Percentiles rank a stretch among this genome's conserved stretches.
Evolutionary conservation across 2,113 vertebrate genomes (phyloP).

Genomic region (Mionectes macconnelli): DNA sequence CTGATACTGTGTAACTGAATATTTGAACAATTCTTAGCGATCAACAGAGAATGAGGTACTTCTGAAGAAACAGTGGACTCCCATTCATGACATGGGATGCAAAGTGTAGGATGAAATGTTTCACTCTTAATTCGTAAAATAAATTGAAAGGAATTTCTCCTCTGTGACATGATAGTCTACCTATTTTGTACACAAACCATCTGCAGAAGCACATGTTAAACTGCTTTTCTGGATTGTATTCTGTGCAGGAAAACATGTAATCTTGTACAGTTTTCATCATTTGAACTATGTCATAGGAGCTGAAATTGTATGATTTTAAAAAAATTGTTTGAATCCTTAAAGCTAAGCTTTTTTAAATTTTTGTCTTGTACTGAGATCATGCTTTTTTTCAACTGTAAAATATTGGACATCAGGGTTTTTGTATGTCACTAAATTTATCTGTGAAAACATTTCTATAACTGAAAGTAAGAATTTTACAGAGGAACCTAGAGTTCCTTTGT

Average conservation of each 20-base stretch:
- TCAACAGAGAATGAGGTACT: not conserved
- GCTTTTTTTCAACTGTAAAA: not conserved
- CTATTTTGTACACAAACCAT: not conserved
- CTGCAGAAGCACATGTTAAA: not conserved
- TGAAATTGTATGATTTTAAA: not conserved
- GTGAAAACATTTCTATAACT: not conserved
- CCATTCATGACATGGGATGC: not conserved
- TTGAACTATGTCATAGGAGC: not conserved
- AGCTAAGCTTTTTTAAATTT: not conserved
- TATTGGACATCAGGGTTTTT: not conserved
- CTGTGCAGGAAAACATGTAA: not conserved
- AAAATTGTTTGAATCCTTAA: not conserved
- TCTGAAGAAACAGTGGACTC: not conserved
- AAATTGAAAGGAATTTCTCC: not conserved
- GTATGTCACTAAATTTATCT: not conserved
- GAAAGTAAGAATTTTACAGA: not conserved
- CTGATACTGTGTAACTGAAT: not conserved
- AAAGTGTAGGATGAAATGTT: not conserved
- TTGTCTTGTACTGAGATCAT: not conserved
- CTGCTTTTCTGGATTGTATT: not conserved
- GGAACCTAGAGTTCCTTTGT: not conserved
- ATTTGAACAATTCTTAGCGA: not conserved
- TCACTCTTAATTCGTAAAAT: not conserved
- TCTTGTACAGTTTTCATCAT: not conserved
- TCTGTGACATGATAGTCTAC: not conserved